Evolutionary conservation across 2,888 invertebrate species (phyloP).

Genomic region (Rhingia campestris): DNA sequence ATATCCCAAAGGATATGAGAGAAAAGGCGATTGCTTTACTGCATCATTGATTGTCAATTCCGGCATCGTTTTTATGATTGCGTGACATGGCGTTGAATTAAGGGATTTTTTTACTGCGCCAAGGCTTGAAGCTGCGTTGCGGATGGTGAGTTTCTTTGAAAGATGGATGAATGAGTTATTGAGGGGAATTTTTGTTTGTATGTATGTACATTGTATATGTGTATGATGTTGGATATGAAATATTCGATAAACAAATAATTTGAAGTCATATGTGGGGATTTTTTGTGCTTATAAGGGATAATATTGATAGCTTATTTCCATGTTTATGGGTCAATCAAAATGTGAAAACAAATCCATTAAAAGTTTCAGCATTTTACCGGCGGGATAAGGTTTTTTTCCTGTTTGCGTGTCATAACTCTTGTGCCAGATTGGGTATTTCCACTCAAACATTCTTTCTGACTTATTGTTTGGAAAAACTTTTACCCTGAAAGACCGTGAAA

Average conservation of each 20-base stretch:
- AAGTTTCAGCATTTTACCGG: too few relatives aligned
- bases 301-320: slow-evolving; percentile 25
- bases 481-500: too few relatives aligned
- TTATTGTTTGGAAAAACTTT: too few relatives aligned
- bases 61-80: slow-evolving; percentile 42
- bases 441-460: too few relatives aligned
- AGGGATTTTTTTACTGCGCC: slow-evolving; percentile 10
- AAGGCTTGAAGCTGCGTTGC: neutral
- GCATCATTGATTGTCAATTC: slow-evolving; percentile 45
- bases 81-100: slow-evolving; percentile 50
- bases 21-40: slow-evolving; percentile 10
- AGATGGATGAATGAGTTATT: slow-evolving; percentile 1
- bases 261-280: slow-evolving; percentile 31
- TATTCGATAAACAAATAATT: slow-evolving; percentile 42
- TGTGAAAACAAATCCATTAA: neutral
- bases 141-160: neutral
- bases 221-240: slow-evolving; percentile 1
- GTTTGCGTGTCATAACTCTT: too few relatives aligned
- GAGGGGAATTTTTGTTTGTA: slow-evolving; percentile 25
- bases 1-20: slow-evolving; percentile 13
- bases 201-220: neutral
- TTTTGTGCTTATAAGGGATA: slow-evolving; percentile 16
- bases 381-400: too few relatives aligned
- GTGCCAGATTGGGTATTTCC: too few relatives aligned
- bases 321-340: slow-evolving; percentile 50